phyloP scores from a whole-genome alignment of 2,113 vertebrate species.

The Chrysochloris asiatica region DNA sequence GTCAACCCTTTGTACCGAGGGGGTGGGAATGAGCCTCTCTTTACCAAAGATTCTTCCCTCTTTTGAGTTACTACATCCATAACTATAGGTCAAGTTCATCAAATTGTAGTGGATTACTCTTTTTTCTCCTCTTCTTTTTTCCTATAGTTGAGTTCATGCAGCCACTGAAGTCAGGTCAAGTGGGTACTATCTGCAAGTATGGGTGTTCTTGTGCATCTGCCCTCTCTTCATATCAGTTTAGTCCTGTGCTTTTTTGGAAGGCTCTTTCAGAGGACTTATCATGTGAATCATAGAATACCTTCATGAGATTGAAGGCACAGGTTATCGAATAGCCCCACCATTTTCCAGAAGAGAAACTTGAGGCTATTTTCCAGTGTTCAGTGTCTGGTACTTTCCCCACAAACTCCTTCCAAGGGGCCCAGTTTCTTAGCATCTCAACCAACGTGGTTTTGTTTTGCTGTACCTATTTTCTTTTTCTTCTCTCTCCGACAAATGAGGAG shows the following conservation, averaged over 20 bases:
- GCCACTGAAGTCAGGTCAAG: too few species aligned
- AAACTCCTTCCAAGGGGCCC: not conserved
- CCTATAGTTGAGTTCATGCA: too few species aligned
- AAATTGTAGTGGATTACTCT: too few species aligned
- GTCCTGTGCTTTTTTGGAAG: not conserved
- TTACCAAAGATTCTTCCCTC: too few species aligned
- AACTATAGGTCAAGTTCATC: too few species aligned
- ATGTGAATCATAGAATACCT: not conserved
- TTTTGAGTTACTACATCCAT: too few species aligned
- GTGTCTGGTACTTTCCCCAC: not conserved
- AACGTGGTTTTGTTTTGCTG: not conserved
- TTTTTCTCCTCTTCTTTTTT: too few species aligned
- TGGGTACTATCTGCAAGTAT: too few species aligned
- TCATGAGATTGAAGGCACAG: rapidly evolving
- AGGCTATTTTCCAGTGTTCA: not conserved
- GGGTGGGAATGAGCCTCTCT: too few species aligned
- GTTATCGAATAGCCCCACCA: not conserved
- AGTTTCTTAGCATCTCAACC: not conserved
- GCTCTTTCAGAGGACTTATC: not conserved
- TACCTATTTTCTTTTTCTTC: not conserved
- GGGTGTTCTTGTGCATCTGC: too few species aligned
- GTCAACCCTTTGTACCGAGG: too few species aligned
- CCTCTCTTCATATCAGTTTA: too few species aligned
- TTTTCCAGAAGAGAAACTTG: not conserved
- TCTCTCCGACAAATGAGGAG: not conserved